A percentile compares a stretch with the other conserved stretches of the same genome.
phyloP scores from a whole-genome alignment of 2,797 vertebrate genomes.

The Dipus sagitta region DNA sequence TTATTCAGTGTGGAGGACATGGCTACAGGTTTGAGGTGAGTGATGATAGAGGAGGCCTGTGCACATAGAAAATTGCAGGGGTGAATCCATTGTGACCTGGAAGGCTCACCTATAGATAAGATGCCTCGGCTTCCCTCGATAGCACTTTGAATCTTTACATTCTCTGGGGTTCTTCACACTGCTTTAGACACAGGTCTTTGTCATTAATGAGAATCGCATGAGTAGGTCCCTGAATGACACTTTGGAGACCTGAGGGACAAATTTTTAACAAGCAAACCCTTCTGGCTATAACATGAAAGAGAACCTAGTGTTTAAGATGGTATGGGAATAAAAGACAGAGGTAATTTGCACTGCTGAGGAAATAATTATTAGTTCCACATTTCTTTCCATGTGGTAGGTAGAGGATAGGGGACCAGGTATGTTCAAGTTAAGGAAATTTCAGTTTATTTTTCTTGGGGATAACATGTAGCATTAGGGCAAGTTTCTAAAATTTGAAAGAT shows the following conservation, averaged over 20 bases:
- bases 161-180: slow-evolving; percentile 72
- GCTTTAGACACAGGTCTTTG: slow-evolving; percentile 77
- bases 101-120: slow-evolving; percentile 75
- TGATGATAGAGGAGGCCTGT: slow-evolving; percentile 22
- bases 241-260: slow-evolving; percentile 73
- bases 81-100: slow-evolving; percentile 55
- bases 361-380: slow-evolving; percentile 70
- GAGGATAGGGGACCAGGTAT: not conserved
- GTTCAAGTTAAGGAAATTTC: slow-evolving; percentile 18
- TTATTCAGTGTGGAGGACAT: slow-evolving; percentile 57
- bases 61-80: slow-evolving; percentile 31
- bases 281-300: slow-evolving; percentile 78
- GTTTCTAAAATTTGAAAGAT: slow-evolving; percentile 25
- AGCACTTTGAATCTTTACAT: slow-evolving; percentile 71
- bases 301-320: slow-evolving; percentile 70
- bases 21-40: slow-evolving; percentile 51
- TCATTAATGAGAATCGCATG: slow-evolving; percentile 78
- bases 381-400: slow-evolving; percentile 23
- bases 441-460: slow-evolving; percentile 55
- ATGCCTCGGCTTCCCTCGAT: slow-evolving; percentile 64
- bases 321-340: slow-evolving; percentile 67
- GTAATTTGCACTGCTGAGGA: slow-evolving; percentile 73
- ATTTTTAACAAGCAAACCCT: slow-evolving; percentile 80
- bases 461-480: not conserved
- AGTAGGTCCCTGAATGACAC: slow-evolving; percentile 73